Percentiles rank a stretch among this genome's conserved stretches.
Evolutionary conservation across 2,888 invertebrate species (phyloP).

Genomic region (Gymnoscelis rufifasciata): DNA sequence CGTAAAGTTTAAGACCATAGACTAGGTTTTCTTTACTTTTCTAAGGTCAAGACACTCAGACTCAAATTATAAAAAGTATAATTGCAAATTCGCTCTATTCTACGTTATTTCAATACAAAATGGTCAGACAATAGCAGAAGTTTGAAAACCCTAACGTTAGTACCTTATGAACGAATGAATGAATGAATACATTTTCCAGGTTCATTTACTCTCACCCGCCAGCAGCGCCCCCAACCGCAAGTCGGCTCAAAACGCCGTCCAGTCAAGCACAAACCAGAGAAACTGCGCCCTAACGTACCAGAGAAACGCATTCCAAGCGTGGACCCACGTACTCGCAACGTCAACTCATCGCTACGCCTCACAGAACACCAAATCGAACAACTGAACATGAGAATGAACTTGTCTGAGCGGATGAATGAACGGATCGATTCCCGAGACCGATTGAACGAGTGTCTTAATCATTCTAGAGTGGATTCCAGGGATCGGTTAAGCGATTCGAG

Average conservation of each 20-base stretch:
- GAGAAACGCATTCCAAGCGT: conserved; percentile 29
- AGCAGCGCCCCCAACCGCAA: conserved; percentile 68
- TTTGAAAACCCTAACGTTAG: too few relatives aligned
- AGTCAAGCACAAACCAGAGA: conserved; percentile 31
- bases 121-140: too few relatives aligned
- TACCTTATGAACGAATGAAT: not conserved
- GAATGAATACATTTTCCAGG: not conserved
- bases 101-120: too few relatives aligned
- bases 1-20: too few relatives aligned
- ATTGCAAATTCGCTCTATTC: too few relatives aligned
- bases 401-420: conserved; percentile 21
- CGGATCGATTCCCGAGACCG: conserved; percentile 22
- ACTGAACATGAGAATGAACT: conserved; percentile 38
- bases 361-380: conserved; percentile 45
- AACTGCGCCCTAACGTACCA: conserved; percentile 22
- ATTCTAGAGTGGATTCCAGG: conserved; percentile 31
- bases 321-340: conserved; percentile 26
- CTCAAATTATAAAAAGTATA: too few relatives aligned
- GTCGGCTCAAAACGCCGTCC: conserved; percentile 64
- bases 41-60: too few relatives aligned
- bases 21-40: too few relatives aligned
- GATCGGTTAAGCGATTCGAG: conserved; percentile 48
- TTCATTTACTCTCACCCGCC: conserved; percentile 65
- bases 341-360: conserved; percentile 29
- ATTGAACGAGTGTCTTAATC: conserved; percentile 25